Percentiles rank a stretch among this genome's conserved stretches.
Evolutionary conservation across 2,888 invertebrate species (phyloP).

Genomic region (Peribatodes rhomboidaria): DNA sequence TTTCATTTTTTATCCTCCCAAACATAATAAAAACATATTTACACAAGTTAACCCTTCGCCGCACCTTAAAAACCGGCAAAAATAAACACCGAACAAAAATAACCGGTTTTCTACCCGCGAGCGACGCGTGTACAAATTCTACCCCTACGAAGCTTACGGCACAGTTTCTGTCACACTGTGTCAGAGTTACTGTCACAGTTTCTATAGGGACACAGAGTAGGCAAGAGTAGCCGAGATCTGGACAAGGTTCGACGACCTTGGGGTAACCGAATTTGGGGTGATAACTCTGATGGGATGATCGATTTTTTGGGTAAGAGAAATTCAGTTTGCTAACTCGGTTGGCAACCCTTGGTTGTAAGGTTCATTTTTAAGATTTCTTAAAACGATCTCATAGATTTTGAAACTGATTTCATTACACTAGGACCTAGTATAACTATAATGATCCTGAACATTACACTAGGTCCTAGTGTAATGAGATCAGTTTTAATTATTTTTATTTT

Average conservation of each 20-base stretch:
- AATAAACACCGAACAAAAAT: conserved; percentile 20
- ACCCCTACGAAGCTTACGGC: conserved; percentile 18
- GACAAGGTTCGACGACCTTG: conserved; percentile 45
- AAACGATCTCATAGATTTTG: not conserved
- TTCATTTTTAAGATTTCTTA: not conserved
- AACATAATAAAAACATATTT: conserved; percentile 17
- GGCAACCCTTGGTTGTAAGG: not conserved
- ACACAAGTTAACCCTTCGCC: conserved; percentile 26
- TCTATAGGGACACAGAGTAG: conserved; percentile 11
- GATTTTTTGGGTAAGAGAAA: conserved; percentile 34
- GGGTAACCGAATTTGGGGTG: conserved; percentile 45
- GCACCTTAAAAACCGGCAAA: conserved; percentile 19
- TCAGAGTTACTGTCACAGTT: no score
- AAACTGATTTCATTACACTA: no score
- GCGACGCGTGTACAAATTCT: conserved; percentile 24
- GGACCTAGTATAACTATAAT: no score
- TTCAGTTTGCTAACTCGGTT: conserved; percentile 7
- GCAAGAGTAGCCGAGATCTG: conserved; percentile 19
- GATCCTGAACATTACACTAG: no score
- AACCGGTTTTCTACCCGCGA: conserved; percentile 20
- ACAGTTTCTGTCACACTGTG: conserved; percentile 17
- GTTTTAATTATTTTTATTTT: no score
- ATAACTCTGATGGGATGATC: conserved; percentile 47
- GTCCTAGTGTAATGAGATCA: no score
- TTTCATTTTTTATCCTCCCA: conserved; percentile 8